Conservation (phyloP, 1,140 invertebrate genomes). For the Bombus terrestris region DNA sequence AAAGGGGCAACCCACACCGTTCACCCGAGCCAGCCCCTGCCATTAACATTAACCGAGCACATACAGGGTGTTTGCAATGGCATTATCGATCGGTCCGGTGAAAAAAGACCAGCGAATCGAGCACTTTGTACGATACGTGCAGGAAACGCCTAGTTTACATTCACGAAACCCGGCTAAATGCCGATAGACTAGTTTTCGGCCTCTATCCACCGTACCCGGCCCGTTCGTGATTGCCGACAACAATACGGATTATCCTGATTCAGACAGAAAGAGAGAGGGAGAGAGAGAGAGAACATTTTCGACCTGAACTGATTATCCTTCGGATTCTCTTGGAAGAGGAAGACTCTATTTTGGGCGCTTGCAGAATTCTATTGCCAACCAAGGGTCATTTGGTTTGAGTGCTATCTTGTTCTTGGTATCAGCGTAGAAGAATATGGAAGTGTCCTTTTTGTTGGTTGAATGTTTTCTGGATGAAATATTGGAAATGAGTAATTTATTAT, state of each 20-base stretch:
- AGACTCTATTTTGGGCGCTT: not conserved
- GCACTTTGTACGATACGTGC: constrained; percentile 70
- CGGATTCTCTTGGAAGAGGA: not conserved
- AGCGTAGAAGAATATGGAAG: not conserved
- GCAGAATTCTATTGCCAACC: not conserved
- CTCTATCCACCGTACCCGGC: constrained; percentile 19
- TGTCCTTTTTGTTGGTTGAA: not conserved
- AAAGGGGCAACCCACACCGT: constrained; percentile 66
- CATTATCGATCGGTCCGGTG: constrained; percentile 70
- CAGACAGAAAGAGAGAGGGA: not conserved
- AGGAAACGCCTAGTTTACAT: constrained; percentile 71
- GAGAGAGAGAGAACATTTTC: not conserved
- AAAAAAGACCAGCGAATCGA: constrained; percentile 71
- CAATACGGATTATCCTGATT: constrained; percentile 45
- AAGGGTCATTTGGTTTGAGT: not conserved
- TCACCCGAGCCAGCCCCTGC: constrained; percentile 66
- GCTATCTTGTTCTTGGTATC: not conserved
- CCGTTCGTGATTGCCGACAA: constrained; percentile 33
- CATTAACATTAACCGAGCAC: constrained; percentile 76
- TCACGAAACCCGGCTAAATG: constrained; percentile 69
- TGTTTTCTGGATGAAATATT: not conserved
- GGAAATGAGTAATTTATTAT: no score
- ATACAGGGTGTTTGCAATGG: constrained; percentile 73
- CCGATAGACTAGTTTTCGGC: constrained; percentile 68
- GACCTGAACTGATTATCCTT: not conserved